Conservation (phyloP, 35 echinoderm and acorn worm species). For the Ptychodera flava region DNA sequence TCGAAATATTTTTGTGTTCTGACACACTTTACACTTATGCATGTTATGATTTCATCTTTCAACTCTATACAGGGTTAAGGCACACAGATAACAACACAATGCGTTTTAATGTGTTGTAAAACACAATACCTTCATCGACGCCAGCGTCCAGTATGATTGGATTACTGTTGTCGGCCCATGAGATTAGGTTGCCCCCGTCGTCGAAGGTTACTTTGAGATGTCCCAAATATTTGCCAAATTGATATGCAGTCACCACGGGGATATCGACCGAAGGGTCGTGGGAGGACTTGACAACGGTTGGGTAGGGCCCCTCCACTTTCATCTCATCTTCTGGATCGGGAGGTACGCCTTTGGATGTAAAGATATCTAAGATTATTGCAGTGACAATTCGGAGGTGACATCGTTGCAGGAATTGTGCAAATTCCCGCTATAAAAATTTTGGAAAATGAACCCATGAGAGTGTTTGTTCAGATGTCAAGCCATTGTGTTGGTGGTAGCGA, state of each 20-base stretch:
- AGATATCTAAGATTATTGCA: conserved; percentile 24
- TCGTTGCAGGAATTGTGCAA: too few relatives aligned
- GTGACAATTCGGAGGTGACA: too few relatives aligned
- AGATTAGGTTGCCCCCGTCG: conserved; percentile 49
- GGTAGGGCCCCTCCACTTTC: conserved; percentile 65
- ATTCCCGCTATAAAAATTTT: too few relatives aligned
- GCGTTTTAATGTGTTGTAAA: neutral
- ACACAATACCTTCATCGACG: conserved; percentile 48
- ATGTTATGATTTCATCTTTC: too few relatives aligned
- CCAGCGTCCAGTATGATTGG: conserved; percentile 71
- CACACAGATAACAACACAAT: too few relatives aligned
- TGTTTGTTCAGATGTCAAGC: too few relatives aligned
- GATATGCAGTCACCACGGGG: conserved; percentile 59
- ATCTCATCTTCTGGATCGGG: too few relatives aligned
- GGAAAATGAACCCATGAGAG: too few relatives aligned
- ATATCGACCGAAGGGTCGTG: conserved; percentile 41
- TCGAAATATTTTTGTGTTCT: too few relatives aligned
- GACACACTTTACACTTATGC: too few relatives aligned
- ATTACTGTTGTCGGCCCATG: conserved; percentile 64
- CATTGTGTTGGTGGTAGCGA: too few relatives aligned
- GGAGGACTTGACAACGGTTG: conserved; percentile 44
- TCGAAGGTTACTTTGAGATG: conserved; percentile 61
- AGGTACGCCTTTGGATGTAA: conserved; percentile 42
- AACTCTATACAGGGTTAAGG: too few relatives aligned
- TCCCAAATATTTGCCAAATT: conserved; percentile 82